Evolutionary conservation across 2,888 invertebrate genomes (phyloP), one percentile per base, ranked within the genome.

Genomic region (Drosophila helvetica): DNA sequence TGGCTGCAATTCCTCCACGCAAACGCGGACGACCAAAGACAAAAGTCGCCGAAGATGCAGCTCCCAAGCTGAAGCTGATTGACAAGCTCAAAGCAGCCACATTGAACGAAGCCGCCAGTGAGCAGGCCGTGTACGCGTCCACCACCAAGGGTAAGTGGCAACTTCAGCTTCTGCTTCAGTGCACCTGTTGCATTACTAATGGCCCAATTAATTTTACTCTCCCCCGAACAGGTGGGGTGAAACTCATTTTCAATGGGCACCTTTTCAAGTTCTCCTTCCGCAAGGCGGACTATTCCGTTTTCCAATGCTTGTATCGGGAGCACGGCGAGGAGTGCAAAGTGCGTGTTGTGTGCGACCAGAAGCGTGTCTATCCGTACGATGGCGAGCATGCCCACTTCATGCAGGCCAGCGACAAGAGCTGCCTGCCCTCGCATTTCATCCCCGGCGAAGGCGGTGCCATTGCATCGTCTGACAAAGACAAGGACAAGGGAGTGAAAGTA

Each of bases 301-400:
- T 91, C 75, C 91, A 91, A 58, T 91, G 91, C 73, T 91, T 91
- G 56, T 91, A 90, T 71, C 86, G 91, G 17, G 91, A 91, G 55
- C 91, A 89, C 38, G 90, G 88, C 22, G 90, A 90, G 27, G 89
- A 91, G 67, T 92, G 92, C 64, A 77, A 80, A 59, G 89, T 90
- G 33, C 90, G 91, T 7, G 89, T 92, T 3, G 89, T 92, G 2
- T 87, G 90, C 46, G 89, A 91, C 66, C 89, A 90, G 45, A 91
- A 91, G 42, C 82, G 88, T 1, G 91, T 91, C 0, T 92, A 89
- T 56, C 90, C 89, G 10, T 70, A 91, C 7, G 90, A 90, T 55
- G 89, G 90, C 7, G 90, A 89, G 17, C 92, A 92, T 55, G 89
- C 89, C 19, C 92, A 92, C 64, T 90, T 86, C n/a, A 89, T 91